Conservation (phyloP, 2,113 vertebrate genomes). For the Hemiscyllium ocellatum region DNA sequence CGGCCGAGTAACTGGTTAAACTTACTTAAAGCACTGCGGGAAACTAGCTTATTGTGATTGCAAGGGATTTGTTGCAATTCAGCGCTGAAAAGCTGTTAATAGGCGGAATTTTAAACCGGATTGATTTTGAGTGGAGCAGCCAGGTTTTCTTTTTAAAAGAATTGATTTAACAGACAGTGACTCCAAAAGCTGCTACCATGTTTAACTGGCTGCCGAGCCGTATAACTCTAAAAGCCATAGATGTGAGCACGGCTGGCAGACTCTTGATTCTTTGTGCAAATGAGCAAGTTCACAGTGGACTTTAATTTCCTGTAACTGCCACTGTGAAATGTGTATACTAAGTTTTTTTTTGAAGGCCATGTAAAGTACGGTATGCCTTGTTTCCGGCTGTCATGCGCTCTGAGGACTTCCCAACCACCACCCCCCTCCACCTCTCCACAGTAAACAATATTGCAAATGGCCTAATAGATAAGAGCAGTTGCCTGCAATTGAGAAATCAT, state of each 20-base stretch:
- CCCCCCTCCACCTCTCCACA: too few relatives aligned
- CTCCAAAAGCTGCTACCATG: not conserved
- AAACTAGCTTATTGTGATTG: not conserved
- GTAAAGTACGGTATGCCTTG: not conserved
- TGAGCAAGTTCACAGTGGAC: not conserved
- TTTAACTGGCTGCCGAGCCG: not conserved
- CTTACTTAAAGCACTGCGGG: slow-evolving; percentile 27
- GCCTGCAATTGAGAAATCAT: not conserved
- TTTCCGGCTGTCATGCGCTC: not conserved
- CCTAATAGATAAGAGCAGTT: not conserved
- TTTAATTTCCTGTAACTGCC: not conserved
- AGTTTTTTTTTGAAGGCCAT: not conserved
- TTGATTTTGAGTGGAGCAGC: not conserved
- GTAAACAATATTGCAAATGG: not conserved
- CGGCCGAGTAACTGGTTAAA: slow-evolving; percentile 22
- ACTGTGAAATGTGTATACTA: not conserved
- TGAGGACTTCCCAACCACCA: too few relatives aligned
- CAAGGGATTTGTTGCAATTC: not conserved
- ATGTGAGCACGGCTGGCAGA: not conserved
- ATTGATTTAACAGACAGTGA: not conserved
- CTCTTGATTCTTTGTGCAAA: not conserved
- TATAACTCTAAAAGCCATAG: not conserved
- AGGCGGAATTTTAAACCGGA: not conserved
- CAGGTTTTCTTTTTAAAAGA: not conserved
- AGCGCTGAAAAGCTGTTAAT: not conserved